Percentiles rank a stretch among this genome's conserved stretches.
These are phyloP conservation scores for Imbricaverruca yamaguchii DNA, from an alignment of 2,888 invertebrate species.

Conservation along the genomic window DNA sequence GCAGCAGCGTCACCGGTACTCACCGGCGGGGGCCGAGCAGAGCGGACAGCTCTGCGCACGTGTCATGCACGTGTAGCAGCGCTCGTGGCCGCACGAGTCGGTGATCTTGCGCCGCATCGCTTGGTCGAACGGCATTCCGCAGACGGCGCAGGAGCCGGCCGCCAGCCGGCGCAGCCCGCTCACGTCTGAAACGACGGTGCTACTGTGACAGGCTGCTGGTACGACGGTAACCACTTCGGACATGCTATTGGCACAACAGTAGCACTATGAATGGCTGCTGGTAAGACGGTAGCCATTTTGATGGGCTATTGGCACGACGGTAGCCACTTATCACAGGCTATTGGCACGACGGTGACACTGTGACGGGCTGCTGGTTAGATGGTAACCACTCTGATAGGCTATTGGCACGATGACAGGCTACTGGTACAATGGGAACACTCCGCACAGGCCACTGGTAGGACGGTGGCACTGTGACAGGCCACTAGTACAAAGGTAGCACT, in stretches of 20 bases:
- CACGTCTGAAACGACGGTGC: not conserved
- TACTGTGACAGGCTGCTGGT: not conserved
- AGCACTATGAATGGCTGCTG: not conserved
- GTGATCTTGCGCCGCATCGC: conserved; percentile 91
- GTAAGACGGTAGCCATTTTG: not conserved
- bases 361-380: too few relatives aligned
- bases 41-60: conserved; percentile 83
- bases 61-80: conserved; percentile 92
- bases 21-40: conserved; percentile 48
- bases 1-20: conserved; percentile 59
- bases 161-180: not conserved
- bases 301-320: not conserved
- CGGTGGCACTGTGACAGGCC: too few relatives aligned
- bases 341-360: not conserved
- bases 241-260: not conserved
- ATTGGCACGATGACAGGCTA: too few relatives aligned
- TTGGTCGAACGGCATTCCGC: conserved; percentile 78
- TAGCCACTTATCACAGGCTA: not conserved
- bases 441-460: too few relatives aligned
- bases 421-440: too few relatives aligned
- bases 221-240: not conserved
- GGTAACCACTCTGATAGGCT: too few relatives aligned
- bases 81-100: conserved; percentile 91
- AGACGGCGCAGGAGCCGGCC: conserved; percentile 40
- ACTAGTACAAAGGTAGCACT: too few relatives aligned